Conservation (phyloP, 2,888 invertebrate species). For the Nezara viridula region DNA sequence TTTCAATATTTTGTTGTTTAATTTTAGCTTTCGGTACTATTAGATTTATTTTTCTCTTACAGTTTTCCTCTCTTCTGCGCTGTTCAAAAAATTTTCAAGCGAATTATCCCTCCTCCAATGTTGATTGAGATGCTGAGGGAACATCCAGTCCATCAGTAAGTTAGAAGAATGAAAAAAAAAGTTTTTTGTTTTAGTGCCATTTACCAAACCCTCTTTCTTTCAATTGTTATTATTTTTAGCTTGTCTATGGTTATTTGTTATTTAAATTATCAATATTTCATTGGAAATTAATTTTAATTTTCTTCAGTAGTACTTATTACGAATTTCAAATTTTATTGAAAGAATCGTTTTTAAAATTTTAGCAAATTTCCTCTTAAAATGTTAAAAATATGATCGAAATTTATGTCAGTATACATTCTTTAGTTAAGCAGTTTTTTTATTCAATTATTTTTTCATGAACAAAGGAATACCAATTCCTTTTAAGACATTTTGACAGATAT, state of each 20-base stretch:
- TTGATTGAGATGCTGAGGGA: slow-evolving; percentile 93
- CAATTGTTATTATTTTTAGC: slow-evolving; percentile 26
- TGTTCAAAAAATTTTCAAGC: slow-evolving; percentile 92
- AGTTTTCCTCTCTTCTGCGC: slow-evolving; percentile 98
- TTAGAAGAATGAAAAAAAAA: slow-evolving; percentile 54
- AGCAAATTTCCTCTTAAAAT: neutral
- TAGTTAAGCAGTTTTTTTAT: neutral
- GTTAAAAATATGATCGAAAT: neutral
- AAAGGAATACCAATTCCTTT: neutral
- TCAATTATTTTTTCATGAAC: neutral
- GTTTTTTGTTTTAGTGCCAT: slow-evolving; percentile 53
- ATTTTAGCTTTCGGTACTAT: neutral
- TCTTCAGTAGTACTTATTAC: neutral
- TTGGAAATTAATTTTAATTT: neutral
- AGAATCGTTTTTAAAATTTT: neutral
- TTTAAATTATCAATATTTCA: neutral
- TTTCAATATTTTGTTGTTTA: neutral
- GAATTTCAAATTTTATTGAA: neutral
- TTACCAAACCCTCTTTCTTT: slow-evolving; percentile 21
- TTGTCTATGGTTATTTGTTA: slow-evolving; percentile 19
- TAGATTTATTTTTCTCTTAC: slow-evolving; percentile 67
- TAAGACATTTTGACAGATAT: neutral
- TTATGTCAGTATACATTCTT: neutral
- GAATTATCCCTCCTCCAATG: slow-evolving; percentile 82
- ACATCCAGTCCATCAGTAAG: slow-evolving; percentile 98